Percentiles rank a stretch among this genome's conserved stretches.
Evolutionary conservation across 2,113 vertebrate genomes (phyloP).

Genomic region (Bolborhynchus lineola): DNA sequence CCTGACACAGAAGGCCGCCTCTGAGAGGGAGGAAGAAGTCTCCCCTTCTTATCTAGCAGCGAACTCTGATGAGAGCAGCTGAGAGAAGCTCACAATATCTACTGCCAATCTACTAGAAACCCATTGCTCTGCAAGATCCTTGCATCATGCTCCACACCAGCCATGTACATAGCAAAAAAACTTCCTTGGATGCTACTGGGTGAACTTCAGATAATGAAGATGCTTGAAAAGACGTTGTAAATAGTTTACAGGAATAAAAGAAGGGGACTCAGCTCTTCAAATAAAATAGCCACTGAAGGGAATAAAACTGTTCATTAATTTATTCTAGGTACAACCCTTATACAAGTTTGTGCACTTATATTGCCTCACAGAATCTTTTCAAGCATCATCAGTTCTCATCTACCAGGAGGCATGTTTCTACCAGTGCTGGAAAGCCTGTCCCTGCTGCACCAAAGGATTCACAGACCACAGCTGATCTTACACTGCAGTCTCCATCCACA

Average conservation of each 20-base stretch:
- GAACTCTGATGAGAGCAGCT: rapidly evolving
- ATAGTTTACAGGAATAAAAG: background rate
- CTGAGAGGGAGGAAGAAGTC: background rate
- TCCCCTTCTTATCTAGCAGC: background rate
- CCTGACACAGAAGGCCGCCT: background rate
- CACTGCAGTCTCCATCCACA: no score
- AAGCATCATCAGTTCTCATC: background rate
- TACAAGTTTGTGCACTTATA: conserved; percentile 48
- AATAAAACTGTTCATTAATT: conserved; percentile 24
- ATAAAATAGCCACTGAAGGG: background rate
- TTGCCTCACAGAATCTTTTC: conserved; percentile 35
- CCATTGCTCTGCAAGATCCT: background rate
- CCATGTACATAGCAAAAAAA: background rate
- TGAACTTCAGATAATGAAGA: background rate
- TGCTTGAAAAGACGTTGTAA: background rate
- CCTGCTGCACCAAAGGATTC: background rate
- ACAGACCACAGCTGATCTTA: background rate
- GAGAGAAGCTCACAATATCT: background rate
- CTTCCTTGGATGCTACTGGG: background rate
- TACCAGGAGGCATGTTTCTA: background rate
- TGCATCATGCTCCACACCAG: background rate
- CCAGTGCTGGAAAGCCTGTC: background rate
- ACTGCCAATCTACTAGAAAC: background rate
- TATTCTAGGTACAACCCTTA: background rate
- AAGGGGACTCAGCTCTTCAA: background rate